Conservation (phyloP, 2,113 vertebrate genomes). For the rabbit (Oryctolagus cuniculus) region mOryCun1.1 NC_091437.1:28328501-28329000, state of each 20-base stretch:
- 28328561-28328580: constrained; percentile 56
- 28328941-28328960: constrained; percentile 69
- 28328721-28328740: constrained; percentile 29
- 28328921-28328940: constrained; percentile 76
- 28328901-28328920: constrained; percentile 79
- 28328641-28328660: background rate
- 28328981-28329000: constrained; percentile 45
- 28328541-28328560: background rate
- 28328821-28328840: constrained; percentile 42
- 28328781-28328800: background rate
- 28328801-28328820: constrained; percentile 47
- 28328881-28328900: constrained; percentile 81
- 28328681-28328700: constrained; percentile 21
- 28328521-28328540: constrained; percentile 27
- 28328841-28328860: constrained; percentile 53
- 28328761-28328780: background rate
- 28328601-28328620: constrained; percentile 23
- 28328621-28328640: constrained; percentile 21
- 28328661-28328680: background rate
- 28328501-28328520: constrained; percentile 93
- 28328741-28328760: constrained; percentile 36
- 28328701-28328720: constrained; percentile 40
- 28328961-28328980: constrained; percentile 47
- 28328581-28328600: constrained; percentile 23
- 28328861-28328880: constrained; percentile 62